Percentiles rank a stretch among this genome's conserved stretches.
These are phyloP conservation scores for Dallia pectoralis DNA, from an alignment of 2,797 vertebrate species.

Conservation along the genomic window DNA sequence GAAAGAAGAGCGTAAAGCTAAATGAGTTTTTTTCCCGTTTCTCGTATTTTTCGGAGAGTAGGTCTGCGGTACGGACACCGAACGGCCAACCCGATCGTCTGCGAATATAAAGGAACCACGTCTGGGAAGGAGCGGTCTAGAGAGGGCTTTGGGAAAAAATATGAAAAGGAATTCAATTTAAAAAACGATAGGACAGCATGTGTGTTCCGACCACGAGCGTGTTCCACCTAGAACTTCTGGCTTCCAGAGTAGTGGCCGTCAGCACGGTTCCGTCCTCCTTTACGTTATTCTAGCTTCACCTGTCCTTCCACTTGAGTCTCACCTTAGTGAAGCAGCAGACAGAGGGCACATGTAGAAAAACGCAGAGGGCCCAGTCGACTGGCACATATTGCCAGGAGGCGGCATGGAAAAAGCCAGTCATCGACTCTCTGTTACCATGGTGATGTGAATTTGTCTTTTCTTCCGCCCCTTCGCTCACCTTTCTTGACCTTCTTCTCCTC, in stretches of 20 bases:
- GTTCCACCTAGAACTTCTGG: background rate
- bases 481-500: constrained; percentile 95
- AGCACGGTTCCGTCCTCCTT: background rate
- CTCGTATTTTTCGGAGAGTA: background rate
- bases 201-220: background rate
- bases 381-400: background rate
- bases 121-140: background rate
- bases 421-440: background rate
- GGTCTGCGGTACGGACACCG: background rate
- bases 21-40: background rate
- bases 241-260: background rate
- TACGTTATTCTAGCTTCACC: background rate
- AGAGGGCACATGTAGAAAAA: background rate
- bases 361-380: background rate
- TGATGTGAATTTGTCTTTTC: background rate
- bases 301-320: background rate
- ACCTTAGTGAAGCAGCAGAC: constrained; percentile 6
- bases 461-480: constrained; percentile 76
- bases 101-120: background rate
- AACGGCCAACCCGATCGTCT: background rate
- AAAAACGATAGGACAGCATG: constrained; percentile 17
- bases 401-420: background rate
- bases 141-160: background rate
- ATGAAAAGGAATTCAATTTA: background rate
- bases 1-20: constrained; percentile 3